A percentile compares a stretch with the other conserved stretches of the same genome.
Conservation (phyloP, 1,140 invertebrate genomes). For the Cardiocondyla obscurior region DNA sequence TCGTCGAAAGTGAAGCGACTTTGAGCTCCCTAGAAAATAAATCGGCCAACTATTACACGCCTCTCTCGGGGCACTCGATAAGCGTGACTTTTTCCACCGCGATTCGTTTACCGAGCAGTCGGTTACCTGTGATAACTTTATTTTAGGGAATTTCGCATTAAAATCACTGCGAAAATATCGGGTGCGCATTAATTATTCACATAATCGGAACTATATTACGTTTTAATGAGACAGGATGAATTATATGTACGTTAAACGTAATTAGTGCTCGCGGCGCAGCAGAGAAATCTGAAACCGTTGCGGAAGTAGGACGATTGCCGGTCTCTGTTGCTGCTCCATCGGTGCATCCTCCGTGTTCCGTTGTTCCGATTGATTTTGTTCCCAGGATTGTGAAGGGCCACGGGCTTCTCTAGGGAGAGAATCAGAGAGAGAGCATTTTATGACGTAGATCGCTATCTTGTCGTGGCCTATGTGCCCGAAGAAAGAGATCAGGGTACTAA, state of each 20-base stretch:
- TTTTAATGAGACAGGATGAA: constrained; percentile 20
- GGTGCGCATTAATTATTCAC: constrained; percentile 24
- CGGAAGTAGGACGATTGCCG: constrained; percentile 81
- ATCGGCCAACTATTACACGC: neutral
- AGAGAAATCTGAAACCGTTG: constrained; percentile 80
- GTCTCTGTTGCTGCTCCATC: constrained; percentile 73
- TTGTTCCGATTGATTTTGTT: constrained; percentile 74
- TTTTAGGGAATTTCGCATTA: neutral
- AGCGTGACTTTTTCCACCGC: neutral
- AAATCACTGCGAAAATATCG: constrained; percentile 15
- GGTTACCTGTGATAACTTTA: neutral
- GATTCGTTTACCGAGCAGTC: neutral
- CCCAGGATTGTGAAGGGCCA: constrained; percentile 77
- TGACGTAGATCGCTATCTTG: neutral
- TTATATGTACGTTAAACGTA: constrained; percentile 75
- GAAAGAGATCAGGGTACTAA: neutral
- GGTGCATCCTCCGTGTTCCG: constrained; percentile 75
- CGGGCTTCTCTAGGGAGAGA: constrained; percentile 75
- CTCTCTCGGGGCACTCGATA: neutral
- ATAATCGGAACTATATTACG: constrained; percentile 17
- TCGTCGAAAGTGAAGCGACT: neutral
- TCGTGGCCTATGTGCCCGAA: neutral
- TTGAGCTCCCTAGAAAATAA: neutral
- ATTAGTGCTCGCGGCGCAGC: constrained; percentile 80
- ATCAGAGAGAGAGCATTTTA: constrained; percentile 26